Conservation (phyloP, 2,113 vertebrate species). For the Lophius piscatorius region DNA sequence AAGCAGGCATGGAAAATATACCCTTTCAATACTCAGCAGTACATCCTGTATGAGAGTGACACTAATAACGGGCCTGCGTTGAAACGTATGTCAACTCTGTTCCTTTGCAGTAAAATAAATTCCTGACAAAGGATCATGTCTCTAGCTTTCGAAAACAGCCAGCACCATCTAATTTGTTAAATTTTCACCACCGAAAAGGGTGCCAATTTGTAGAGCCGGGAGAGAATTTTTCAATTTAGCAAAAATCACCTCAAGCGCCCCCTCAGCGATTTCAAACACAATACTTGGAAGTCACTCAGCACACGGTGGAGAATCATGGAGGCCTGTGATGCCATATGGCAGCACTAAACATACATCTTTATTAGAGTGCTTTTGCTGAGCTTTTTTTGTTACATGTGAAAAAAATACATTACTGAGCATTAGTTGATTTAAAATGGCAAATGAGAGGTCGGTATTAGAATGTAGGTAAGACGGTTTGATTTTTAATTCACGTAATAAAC, state of each 20-base stretch:
- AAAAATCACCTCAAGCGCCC: constrained; percentile 20
- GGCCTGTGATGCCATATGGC: too few species aligned
- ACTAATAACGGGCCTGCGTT: constrained; percentile 62
- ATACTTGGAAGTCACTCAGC: background rate
- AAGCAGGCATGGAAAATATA: constrained; percentile 28
- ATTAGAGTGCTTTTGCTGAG: background rate
- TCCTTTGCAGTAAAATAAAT: constrained; percentile 44
- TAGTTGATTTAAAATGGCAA: background rate
- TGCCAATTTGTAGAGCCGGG: constrained; percentile 47
- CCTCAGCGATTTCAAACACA: background rate
- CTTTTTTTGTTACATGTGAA: background rate
- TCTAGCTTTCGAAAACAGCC: constrained; percentile 37
- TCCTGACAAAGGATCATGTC: constrained; percentile 44
- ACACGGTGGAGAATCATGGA: background rate
- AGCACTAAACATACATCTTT: background rate
- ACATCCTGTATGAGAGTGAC: constrained; percentile 42
- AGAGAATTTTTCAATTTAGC: constrained; percentile 54
- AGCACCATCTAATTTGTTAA: constrained; percentile 58
- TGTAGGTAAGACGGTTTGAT: too few species aligned
- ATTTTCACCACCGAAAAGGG: constrained; percentile 46
- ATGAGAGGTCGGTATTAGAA: background rate
- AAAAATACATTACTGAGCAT: background rate
- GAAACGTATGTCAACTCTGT: constrained; percentile 44
- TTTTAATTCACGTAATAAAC: too few species aligned
- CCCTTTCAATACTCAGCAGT: constrained; percentile 37